These are phyloP conservation scores for Chelonus insularis DNA, from an alignment of 1,140 invertebrate species.

Conservation along the genomic window DNA sequence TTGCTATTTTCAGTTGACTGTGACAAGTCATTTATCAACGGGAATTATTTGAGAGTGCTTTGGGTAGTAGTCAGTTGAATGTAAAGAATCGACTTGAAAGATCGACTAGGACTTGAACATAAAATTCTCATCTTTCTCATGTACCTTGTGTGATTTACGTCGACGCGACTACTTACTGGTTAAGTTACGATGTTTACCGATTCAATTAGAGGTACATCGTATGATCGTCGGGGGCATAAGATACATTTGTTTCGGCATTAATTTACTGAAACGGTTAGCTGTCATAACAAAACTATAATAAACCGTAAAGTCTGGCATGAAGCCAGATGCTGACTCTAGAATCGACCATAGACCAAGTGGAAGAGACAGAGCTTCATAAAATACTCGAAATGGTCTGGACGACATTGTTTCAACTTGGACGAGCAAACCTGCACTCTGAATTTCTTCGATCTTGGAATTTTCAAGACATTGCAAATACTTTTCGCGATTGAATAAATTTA, in stretches of 20 bases:
- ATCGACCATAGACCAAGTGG: neutral
- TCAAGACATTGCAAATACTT: neutral
- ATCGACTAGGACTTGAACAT: neutral
- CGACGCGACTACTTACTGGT: slow-evolving; percentile 46
- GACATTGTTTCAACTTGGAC: slow-evolving; percentile 27
- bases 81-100: neutral
- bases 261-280: slow-evolving; percentile 55
- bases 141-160: slow-evolving; percentile 43
- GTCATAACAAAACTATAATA: slow-evolving; percentile 63
- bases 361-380: slow-evolving; percentile 12
- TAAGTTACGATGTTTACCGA: slow-evolving; percentile 61
- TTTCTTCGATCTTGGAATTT: neutral
- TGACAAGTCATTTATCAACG: slow-evolving; percentile 19
- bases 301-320: slow-evolving; percentile 43
- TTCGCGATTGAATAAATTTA: neutral
- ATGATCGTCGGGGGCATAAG: slow-evolving; percentile 25
- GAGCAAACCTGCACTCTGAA: neutral
- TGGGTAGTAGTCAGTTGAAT: neutral
- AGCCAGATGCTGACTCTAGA: slow-evolving; percentile 28
- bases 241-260: slow-evolving; percentile 60
- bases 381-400: slow-evolving; percentile 22
- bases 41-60: slow-evolving; percentile 21
- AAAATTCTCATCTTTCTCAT: neutral
- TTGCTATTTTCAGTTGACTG: neutral
- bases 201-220: slow-evolving; percentile 54